phyloP scores from a whole-genome alignment of 2,113 vertebrate genomes.

The Notechis scutatus region DNA sequence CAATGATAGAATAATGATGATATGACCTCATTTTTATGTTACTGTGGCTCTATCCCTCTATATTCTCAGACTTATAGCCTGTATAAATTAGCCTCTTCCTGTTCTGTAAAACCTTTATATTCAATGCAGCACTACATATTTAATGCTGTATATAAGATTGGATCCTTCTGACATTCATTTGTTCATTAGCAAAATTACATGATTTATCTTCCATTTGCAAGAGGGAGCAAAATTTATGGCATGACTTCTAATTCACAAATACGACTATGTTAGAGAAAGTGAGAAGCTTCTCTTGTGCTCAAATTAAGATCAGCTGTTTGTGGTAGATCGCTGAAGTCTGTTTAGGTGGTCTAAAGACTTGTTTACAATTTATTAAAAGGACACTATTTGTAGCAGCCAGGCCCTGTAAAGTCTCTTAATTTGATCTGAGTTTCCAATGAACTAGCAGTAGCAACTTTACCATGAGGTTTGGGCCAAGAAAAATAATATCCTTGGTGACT shows the following conservation, averaged over 20 bases:
- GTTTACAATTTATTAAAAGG: slow-evolving; percentile 48
- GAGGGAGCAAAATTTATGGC: slow-evolving; percentile 34
- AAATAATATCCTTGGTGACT: slow-evolving; percentile 74
- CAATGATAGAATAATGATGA: background rate
- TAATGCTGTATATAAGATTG: background rate
- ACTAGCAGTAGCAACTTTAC: slow-evolving; percentile 76
- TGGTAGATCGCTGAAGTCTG: slow-evolving; percentile 31
- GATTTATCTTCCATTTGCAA: slow-evolving; percentile 50
- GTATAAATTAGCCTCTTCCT: background rate
- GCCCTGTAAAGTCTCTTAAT: slow-evolving; percentile 72
- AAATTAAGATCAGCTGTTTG: slow-evolving; percentile 50
- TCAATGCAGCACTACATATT: background rate
- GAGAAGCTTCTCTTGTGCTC: slow-evolving; percentile 24
- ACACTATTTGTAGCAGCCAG: slow-evolving; percentile 50
- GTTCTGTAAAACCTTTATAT: background rate
- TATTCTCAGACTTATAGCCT: background rate
- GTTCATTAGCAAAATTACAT: background rate
- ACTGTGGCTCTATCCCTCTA: background rate
- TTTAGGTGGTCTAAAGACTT: slow-evolving; percentile 50
- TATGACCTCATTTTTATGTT: background rate
- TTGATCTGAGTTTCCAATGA: slow-evolving; percentile 79
- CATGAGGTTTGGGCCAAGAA: slow-evolving; percentile 71
- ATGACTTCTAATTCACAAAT: slow-evolving; percentile 52
- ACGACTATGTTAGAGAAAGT: slow-evolving; percentile 25
- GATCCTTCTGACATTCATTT: background rate